Conservation (phyloP, 1,140 invertebrate species). For the Diachasmimorpha longicaudata region DNA sequence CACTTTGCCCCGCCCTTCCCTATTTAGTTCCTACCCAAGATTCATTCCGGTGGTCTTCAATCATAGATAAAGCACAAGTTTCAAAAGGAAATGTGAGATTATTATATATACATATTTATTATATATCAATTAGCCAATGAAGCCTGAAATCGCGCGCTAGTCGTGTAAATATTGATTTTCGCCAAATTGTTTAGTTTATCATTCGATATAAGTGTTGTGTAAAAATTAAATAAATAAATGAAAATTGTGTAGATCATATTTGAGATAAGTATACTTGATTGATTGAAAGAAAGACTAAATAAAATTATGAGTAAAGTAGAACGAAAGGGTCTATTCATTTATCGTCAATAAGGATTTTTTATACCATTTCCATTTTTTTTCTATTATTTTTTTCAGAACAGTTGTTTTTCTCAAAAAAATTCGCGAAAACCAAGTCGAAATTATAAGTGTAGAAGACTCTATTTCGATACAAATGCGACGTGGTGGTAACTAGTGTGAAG, state of each 20-base stretch:
- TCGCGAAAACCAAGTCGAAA: too few relatives aligned
- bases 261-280: not conserved
- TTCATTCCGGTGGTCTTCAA: not conserved
- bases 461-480: too few relatives aligned
- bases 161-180: slow-evolving; percentile 3
- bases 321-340: not conserved
- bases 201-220: not conserved
- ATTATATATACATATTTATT: not conserved
- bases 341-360: too few relatives aligned
- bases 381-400: too few relatives aligned
- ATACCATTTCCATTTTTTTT: too few relatives aligned
- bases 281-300: not conserved
- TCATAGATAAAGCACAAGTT: not conserved
- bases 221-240: not conserved
- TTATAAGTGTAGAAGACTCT: too few relatives aligned
- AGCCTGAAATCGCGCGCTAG: not conserved
- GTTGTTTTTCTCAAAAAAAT: too few relatives aligned
- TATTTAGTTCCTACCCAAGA: not conserved
- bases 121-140: not conserved
- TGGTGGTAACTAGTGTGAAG: too few relatives aligned
- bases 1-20: too few relatives aligned
- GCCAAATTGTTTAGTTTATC: not conserved
- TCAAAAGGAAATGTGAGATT: not conserved
- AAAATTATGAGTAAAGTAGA: not conserved
- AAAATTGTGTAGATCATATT: slow-evolving; percentile 3